Conservation (phyloP, 2,113 vertebrate species). For the Noturus placidus region DNA sequence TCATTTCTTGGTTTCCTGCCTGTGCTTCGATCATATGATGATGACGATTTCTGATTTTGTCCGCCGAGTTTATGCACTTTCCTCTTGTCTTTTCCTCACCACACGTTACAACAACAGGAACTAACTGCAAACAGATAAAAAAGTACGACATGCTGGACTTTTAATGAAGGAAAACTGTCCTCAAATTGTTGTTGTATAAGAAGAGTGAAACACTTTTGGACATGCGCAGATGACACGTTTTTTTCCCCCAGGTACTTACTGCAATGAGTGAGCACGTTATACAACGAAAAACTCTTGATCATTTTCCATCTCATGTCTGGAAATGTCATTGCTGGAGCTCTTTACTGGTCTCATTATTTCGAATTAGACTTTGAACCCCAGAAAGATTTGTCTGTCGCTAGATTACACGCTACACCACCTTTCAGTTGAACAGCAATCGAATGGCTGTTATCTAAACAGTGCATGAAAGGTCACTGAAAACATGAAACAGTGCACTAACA, state of each 20-base stretch:
- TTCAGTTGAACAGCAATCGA: background rate
- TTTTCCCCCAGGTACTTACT: background rate
- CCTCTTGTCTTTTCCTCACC: too few relatives aligned
- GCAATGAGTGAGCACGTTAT: background rate
- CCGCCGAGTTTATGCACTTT: too few relatives aligned
- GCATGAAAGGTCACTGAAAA: constrained; percentile 32
- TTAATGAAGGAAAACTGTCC: background rate
- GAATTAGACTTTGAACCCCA: background rate
- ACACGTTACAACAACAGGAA: background rate
- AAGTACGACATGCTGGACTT: background rate
- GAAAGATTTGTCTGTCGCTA: background rate
- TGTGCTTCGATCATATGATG: background rate
- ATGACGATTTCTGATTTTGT: background rate
- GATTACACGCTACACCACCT: constrained; percentile 18
- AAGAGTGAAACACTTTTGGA: background rate
- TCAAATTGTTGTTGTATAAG: background rate
- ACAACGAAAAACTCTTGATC: background rate
- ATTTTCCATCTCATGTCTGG: constrained; percentile 10
- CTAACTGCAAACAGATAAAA: background rate
- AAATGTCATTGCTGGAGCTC: background rate
- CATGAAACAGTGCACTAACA: constrained; percentile 3
- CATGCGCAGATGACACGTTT: background rate
- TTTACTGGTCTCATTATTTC: background rate
- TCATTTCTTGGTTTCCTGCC: background rate
- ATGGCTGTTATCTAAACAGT: constrained; percentile 23